A percentile compares a stretch with the other conserved stretches of the same genome.
These are phyloP conservation scores for Dichetophora obliterata DNA, from an alignment of 2,888 invertebrate species.

Conservation along the genomic window DNA sequence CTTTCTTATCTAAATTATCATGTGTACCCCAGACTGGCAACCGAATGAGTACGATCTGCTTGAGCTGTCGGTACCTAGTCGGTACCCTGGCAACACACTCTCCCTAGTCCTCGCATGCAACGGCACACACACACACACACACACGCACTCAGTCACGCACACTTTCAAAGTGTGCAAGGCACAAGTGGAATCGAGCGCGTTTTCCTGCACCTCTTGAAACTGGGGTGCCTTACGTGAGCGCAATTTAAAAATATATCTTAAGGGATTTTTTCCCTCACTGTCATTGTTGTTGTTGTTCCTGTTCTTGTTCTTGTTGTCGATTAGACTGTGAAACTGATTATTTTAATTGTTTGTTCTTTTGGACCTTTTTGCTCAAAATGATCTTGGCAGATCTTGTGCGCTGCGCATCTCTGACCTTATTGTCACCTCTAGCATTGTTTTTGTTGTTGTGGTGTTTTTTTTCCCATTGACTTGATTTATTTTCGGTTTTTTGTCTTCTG, in stretches of 20 bases:
- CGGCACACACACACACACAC: background rate
- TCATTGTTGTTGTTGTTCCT: conserved; percentile 7
- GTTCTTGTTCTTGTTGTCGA: conserved; percentile 29
- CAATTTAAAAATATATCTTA: conserved; percentile 6
- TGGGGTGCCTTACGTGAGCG: conserved; percentile 14
- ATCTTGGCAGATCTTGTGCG: background rate
- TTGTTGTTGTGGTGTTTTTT: background rate
- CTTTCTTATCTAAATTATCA: conserved; percentile 17
- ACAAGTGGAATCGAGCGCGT: conserved; percentile 13
- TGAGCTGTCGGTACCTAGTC: background rate
- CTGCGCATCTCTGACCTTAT: background rate
- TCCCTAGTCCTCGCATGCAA: background rate
- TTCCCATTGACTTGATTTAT: background rate
- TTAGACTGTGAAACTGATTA: conserved; percentile 26
- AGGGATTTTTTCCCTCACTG: conserved; percentile 30
- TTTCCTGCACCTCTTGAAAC: background rate
- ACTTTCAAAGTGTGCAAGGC: conserved; percentile 29
- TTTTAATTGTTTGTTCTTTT: conserved; percentile 30
- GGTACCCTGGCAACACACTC: background rate
- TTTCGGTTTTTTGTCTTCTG: background rate
- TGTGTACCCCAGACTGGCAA: conserved; percentile 5
- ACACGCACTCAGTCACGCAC: background rate
- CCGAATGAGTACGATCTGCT: background rate
- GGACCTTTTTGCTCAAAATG: background rate
- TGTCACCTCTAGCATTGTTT: background rate